Conservation (phyloP, 2,113 vertebrate species). For the Clarias gariepinus region DNA sequence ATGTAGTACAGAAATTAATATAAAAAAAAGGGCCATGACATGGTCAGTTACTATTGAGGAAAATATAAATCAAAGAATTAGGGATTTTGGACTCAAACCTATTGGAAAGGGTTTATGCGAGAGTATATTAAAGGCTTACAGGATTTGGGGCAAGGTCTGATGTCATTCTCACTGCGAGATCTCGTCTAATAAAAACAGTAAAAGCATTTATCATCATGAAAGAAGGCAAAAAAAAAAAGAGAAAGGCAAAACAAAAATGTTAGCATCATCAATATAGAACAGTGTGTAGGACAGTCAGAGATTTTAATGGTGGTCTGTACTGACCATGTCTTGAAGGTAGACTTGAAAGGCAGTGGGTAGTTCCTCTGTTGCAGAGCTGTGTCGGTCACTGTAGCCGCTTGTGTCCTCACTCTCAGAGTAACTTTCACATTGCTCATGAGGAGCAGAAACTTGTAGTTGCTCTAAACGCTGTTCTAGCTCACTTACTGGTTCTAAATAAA, state of each 20-base stretch:
- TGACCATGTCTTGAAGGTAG: conserved; percentile 65
- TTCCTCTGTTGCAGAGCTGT: conserved; percentile 41
- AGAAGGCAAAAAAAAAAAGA: not conserved
- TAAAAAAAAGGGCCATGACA: too few species aligned
- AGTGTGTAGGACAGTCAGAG: not conserved
- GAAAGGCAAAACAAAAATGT: not conserved
- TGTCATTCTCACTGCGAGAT: conserved; percentile 57
- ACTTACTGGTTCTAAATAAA: conserved; percentile 53
- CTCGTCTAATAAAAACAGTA: conserved; percentile 55
- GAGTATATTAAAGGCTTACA: conserved; percentile 63
- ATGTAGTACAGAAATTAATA: not conserved
- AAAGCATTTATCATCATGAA: not conserved
- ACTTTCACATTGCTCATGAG: conserved; percentile 28
- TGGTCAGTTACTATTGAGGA: not conserved
- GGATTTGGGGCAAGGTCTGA: conserved; percentile 69
- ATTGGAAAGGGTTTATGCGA: not conserved
- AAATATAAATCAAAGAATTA: not conserved
- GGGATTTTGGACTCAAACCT: not conserved
- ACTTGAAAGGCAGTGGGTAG: conserved; percentile 59
- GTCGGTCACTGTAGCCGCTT: conserved; percentile 35
- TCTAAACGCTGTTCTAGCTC: conserved; percentile 65
- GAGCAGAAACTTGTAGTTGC: conserved; percentile 47
- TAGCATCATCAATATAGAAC: not conserved
- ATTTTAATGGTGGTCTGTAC: conserved; percentile 1
- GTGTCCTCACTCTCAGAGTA: conserved; percentile 55